Evolutionary conservation across 2,797 vertebrate species (phyloP), one percentile per base, ranked within the genome.

Genomic region (Podarcis lilfordi): DNA sequence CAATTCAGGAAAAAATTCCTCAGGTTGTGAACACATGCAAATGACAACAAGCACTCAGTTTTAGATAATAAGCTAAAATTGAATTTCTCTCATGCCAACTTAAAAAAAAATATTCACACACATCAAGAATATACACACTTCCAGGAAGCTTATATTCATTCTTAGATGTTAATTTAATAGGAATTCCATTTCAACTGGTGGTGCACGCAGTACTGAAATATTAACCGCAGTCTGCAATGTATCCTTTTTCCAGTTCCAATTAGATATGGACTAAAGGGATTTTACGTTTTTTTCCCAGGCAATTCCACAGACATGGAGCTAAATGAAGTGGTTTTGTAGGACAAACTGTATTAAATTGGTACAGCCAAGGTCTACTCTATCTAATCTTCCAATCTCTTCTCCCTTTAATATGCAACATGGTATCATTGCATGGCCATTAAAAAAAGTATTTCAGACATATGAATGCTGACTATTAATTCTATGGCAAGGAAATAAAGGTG

Each of bases 361-460:
- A 84, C 40, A 74, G 25, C 6, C 76, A 86, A 86, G 64, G 37
- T 79, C 40, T 35, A 50, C 8, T 86, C 50, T 55, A 80, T 55
- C 27, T 80, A 19, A 40, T 32, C 40, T 50, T 21, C 61, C 19
- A 50, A 32, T 55, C 15, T 86, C 86, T 77, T 78, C 68, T 71
- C 86, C 3, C 85, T 68, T 61, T 32, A 35, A 29, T 80, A 74
- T 79, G 87, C 15, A 78, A 80, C 80, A 87, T 71, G 88, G 79
- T 23, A 86, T 1, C 2, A 69, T 45, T 91, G 89, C 37, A 25
- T 95, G 80, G 71, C 79, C 68, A 69, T 69, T 69, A 17, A 29
- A 89, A 87, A 89, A 85, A 88, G 91, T 92, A 92, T 85, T 35
- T 85, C 86, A 96, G 91, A 90, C 78, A 95, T 89, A 91, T 86